Conservation (phyloP, 2,797 vertebrate species). For the Emys orbicularis region DNA sequence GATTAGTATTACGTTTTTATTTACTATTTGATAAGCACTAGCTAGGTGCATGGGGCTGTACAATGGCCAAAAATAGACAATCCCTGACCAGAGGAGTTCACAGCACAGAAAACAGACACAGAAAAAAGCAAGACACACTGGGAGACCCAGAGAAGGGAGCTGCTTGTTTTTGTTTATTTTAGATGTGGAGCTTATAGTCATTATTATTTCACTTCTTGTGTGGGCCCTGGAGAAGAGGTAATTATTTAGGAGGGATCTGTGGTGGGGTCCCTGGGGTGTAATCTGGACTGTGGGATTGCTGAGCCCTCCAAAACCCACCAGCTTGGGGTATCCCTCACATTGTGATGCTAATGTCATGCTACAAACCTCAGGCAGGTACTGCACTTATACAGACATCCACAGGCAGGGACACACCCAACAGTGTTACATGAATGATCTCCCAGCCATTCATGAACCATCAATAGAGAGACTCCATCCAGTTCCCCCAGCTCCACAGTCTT, state of each 20-base stretch:
- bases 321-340: too few species aligned
- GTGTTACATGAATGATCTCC: too few species aligned
- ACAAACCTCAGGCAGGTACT: too few species aligned
- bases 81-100: background rate
- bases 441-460: too few species aligned
- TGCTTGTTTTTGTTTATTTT: background rate
- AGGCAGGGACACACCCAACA: too few species aligned
- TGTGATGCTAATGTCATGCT: too few species aligned
- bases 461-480: too few species aligned
- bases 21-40: background rate
- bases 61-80: background rate
- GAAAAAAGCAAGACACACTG: background rate
- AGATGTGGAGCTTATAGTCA: background rate
- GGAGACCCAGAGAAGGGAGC: background rate
- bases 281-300: too few species aligned
- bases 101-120: background rate
- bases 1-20: background rate
- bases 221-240: background rate
- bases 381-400: too few species aligned
- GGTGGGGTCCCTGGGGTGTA: too few species aligned
- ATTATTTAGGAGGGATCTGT: background rate
- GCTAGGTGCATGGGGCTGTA: background rate
- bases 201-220: constrained; percentile 8
- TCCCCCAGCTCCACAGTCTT: too few species aligned
- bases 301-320: too few species aligned